Evolutionary conservation across 1,140 invertebrate genomes (phyloP), one percentile per base, ranked within the genome.

Genomic region (Saxidomus purpurata): DNA sequence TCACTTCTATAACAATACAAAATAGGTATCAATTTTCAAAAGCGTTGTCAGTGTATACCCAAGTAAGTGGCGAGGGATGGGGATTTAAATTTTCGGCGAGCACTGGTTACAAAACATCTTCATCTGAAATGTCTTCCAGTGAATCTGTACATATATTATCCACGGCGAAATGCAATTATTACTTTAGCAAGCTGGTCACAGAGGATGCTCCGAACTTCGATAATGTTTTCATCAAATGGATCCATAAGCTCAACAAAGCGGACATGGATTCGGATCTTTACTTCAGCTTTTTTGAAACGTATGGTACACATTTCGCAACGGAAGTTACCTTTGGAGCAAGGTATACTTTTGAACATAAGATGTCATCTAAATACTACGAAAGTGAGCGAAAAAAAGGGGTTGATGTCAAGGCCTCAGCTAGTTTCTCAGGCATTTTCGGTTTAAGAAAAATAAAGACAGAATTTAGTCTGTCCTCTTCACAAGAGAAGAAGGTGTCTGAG

Each of bases 31-130:
- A 90, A 69, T 61, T 90, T 28, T 34, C 38, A 9, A 47, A 80
- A 40, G 31, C 71, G 25, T 28, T 90, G n/a, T 84, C 89, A 28
- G 19, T 43, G 3, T 84, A 71, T 11, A 74, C 89, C 22, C 67
- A 47, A 49, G 47, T 67, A 69, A 43, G 47, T 34, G 89, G 13
- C 8, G 74, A 74, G 36, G 25, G 77, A 19, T 83, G 76, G 79
- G 87, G 87, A 59, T n/a, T 34, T 0, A 43, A 31, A 3, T 90
- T 90, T 85, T 90, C 89, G 8, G 89, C 89, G 0, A 90, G 89
- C 40, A 59, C 69, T 15, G 89, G 76, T 28, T 90, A 69, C 38
- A 84, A 85, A 15, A 4, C 4, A 3, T 59, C 82, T 8, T 84
- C 82, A 11, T 69, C 82, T 25, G 63, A 67, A 71, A 71, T 84